Evolutionary conservation across 2,797 vertebrate species (phyloP), one percentile per base, ranked within the genome.

Genomic region (Orientallactaga sibirica): DNA sequence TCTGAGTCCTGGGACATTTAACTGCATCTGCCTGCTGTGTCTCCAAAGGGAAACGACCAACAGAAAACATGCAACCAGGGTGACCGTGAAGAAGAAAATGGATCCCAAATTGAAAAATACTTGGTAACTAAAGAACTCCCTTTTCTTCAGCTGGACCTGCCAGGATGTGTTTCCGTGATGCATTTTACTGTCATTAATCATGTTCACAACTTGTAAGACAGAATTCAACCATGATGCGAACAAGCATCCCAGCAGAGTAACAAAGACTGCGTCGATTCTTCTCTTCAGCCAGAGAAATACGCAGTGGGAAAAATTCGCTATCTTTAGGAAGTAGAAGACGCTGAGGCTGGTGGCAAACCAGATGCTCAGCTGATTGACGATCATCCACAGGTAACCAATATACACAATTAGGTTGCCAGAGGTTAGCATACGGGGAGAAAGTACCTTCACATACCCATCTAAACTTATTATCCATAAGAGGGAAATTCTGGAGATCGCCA

Each of bases 1-100:
- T 22, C 58, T 93, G 70, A 3, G 24, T 10, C 88, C 88, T 5
- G 76, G 3, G 55, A 15, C 55, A 55, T 55, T 55, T 55, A 9
- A 0, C 6, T n/a, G 88, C 96, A 97, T 97, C 2, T 3, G 86
- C 41, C 0, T 0, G 0, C 76, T 95, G 74, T 98, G 97, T 79
- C 52, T 98, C 97, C 97, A 97, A 75, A 98, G 97, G 25, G 97
- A 98, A 66, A 93, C n/a, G 25, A 97, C 71, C 67, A 98, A 87
- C 24, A 96, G 78, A 22, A 96, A 0, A 48, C 95, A 93, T 29
- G 95, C 33, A 33, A 71, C 16, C 43, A 93, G 18, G 8, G 79
- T 94, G 14, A 81, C 18, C 0, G 0, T 0, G 70, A 97, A 97
- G 29, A 95, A 16, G 5, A 3, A 0, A 20, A 94, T 12, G 81